Evolutionary conservation across 2,888 invertebrate genomes (phyloP).

Genomic region (Stenodera caucasica): DNA sequence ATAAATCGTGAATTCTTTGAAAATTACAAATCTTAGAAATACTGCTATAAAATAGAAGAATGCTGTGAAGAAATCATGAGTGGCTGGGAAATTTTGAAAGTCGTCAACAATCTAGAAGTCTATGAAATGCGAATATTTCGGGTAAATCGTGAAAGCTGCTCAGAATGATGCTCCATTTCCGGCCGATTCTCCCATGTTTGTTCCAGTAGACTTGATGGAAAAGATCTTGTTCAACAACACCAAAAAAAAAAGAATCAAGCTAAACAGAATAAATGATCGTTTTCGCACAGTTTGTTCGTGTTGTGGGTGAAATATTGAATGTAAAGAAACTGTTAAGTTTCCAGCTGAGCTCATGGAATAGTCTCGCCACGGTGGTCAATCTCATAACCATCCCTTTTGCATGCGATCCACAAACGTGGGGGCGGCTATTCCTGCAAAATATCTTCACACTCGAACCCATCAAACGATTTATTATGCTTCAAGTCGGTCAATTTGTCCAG

Average conservation of each 20-base stretch:
- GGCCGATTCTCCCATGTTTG: no score
- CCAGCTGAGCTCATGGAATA: slow-evolving; percentile 2
- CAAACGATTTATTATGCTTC: neutral
- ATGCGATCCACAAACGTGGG: neutral
- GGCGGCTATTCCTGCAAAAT: neutral
- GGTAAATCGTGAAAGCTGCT: no score
- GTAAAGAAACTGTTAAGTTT: slow-evolving; percentile 1
- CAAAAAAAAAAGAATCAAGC: neutral
- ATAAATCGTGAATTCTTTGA: no score
- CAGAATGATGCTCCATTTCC: no score
- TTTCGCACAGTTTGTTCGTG: slow-evolving; percentile 3
- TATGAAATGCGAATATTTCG: no score
- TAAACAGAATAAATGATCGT: neutral
- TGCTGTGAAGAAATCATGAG: no score
- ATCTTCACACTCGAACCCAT: neutral
- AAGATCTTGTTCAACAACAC: neutral
- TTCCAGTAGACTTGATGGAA: no score
- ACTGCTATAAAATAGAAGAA: no score
- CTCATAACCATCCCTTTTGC: neutral
- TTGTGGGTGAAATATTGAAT: slow-evolving; percentile 2
- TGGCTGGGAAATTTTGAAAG: no score
- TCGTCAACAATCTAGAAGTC: no score
- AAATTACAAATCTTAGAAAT: no score
- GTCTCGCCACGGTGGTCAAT: neutral
- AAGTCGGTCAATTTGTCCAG: neutral